These are phyloP conservation scores for Paramuricea clavata DNA, from an alignment of 92 coral and sea anemone genomes.

Conservation along the genomic window DNA sequence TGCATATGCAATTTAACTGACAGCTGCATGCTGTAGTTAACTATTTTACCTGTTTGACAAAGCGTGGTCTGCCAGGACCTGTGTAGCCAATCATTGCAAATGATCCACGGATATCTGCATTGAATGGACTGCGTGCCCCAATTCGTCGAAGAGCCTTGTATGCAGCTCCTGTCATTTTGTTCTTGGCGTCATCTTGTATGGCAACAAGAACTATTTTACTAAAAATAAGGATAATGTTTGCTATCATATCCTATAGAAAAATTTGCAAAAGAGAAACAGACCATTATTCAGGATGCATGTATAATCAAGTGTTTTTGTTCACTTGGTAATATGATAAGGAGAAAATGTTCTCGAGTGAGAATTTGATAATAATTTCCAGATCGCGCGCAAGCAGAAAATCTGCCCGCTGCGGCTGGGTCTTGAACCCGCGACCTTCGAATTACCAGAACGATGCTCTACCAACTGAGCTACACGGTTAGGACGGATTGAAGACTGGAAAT, in stretches of 20 bases:
- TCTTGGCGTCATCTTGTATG: conserved; percentile 21
- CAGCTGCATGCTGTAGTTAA: background rate
- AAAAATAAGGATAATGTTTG: background rate
- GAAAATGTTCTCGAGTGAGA: no score
- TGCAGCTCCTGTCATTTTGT: conserved; percentile 18
- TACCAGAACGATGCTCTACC: no score
- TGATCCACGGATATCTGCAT: conserved; percentile 21
- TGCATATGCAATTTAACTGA: no score
- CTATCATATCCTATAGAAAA: background rate
- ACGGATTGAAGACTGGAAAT: no score
- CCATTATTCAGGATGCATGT: no score
- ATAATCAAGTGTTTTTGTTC: no score
- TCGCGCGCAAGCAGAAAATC: no score
- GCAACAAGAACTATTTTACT: conserved; percentile 11
- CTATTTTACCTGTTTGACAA: background rate
- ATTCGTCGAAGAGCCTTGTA: conserved; percentile 21
- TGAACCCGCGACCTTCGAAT: no score
- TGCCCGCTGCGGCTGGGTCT: no score
- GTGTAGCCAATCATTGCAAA: conserved; percentile 36
- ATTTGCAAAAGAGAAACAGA: background rate
- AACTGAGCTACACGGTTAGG: no score
- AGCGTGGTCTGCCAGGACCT: background rate
- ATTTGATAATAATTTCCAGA: no score
- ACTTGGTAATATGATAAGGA: no score
- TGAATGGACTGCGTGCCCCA: conserved; percentile 27